phyloP scores from a whole-genome alignment of 2,797 vertebrate species.

The Hippopotamyrus pictus region DNA sequence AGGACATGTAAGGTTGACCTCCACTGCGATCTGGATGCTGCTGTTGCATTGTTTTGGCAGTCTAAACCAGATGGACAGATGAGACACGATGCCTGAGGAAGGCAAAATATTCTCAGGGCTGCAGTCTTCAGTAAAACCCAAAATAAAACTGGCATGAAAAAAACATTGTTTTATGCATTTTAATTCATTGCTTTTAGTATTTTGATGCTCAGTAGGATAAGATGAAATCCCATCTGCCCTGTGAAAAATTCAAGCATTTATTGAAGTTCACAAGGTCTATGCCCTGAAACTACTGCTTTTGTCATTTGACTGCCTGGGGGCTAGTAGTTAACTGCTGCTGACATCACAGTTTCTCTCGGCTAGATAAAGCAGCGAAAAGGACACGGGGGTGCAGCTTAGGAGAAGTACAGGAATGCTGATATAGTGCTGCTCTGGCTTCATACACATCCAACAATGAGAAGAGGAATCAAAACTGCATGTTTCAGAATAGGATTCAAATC shows the following conservation, averaged over 20 bases:
- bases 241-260: background rate
- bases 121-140: background rate
- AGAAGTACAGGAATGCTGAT: background rate
- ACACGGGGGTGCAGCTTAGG: background rate
- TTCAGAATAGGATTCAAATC: background rate
- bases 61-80: background rate
- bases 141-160: background rate
- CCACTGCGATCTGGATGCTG: background rate
- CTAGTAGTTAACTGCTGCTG: background rate
- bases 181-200: background rate
- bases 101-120: background rate
- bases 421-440: background rate
- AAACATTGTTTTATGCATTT: background rate
- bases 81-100: background rate
- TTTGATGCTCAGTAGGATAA: background rate
- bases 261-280: background rate
- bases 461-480: background rate
- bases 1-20: background rate
- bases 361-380: background rate
- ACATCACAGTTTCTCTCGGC: background rate
- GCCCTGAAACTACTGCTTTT: background rate
- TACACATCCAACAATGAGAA: background rate
- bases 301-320: background rate
- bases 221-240: background rate
- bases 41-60: background rate